Evolutionary conservation across 2,888 invertebrate species (phyloP).

Genomic region (Mimas tiliae): DNA sequence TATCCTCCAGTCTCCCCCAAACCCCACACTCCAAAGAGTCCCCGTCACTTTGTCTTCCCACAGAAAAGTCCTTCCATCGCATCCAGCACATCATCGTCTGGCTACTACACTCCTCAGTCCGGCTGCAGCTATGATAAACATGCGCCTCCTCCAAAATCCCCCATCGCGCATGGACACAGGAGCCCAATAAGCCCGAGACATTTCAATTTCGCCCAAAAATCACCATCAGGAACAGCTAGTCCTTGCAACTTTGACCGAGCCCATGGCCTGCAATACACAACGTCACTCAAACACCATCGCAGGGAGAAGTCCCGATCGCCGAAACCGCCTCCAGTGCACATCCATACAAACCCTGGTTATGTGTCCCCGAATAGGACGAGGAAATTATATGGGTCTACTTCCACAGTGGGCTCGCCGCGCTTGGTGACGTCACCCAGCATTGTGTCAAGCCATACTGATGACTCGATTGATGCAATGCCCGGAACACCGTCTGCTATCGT

Average conservation of each 20-base stretch:
- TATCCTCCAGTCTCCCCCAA: conserved; percentile 84
- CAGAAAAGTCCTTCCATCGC: conserved; percentile 82
- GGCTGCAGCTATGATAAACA: conserved; percentile 79
- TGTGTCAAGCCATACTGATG: conserved; percentile 79
- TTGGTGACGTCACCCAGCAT: conserved; percentile 77
- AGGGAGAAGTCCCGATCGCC: conserved; percentile 77
- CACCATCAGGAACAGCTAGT: conserved; percentile 74
- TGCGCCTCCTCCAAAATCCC: conserved; percentile 76
- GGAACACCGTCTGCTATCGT: conserved; percentile 71
- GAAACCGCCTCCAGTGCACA: conserved; percentile 83
- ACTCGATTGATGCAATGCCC: conserved; percentile 73
- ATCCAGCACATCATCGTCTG: conserved; percentile 82
- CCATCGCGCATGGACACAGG: conserved; percentile 82
- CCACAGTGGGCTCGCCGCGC: conserved; percentile 75
- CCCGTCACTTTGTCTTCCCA: conserved; percentile 82
- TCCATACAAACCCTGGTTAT: conserved; percentile 86
- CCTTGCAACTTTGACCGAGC: conserved; percentile 68
- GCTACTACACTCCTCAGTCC: conserved; percentile 84
- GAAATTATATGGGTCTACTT: conserved; percentile 73
- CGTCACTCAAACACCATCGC: conserved; percentile 73
- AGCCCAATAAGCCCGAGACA: conserved; percentile 86
- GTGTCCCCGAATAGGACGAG: conserved; percentile 80
- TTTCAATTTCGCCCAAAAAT: conserved; percentile 83
- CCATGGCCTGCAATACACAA: conserved; percentile 67
- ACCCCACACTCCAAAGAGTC: conserved; percentile 82